Evolutionary conservation across 2,888 invertebrate genomes (phyloP), one percentile per base, ranked within the genome.

Genomic region (Eupeodes latifasciatus): DNA sequence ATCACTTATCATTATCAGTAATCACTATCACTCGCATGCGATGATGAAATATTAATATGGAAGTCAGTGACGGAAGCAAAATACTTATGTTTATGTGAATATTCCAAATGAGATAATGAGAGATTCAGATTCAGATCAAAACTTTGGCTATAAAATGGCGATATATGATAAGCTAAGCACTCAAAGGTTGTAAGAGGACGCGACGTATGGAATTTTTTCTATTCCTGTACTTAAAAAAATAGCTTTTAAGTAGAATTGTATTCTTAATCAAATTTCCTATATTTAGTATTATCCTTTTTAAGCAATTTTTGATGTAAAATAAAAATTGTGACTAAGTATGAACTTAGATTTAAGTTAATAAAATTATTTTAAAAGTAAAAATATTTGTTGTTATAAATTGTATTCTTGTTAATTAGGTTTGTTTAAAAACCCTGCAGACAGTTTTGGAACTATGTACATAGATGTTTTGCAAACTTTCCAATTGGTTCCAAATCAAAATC

Each of bases 51-150:
- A 36, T n/a, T 36, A 3, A 6, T 16, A 61, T 62, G 66, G 27
- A 71, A 44, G 9, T 27, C 36, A 44, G 36, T 51, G 40, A 16
- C 71, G 40, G 55, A 55, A 71, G 69, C 55, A 36, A 12, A 49
- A 34, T 3, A 0, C 40, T 40, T 40, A 40, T 66, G 12, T 5
- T 12, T 27, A 27, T 19, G 66, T 19, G 9, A 47, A 19, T 44
- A 40, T 40, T 64, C 4, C 0, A 27, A 19, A 11, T 4, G 36
- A 36, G 49, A 51, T 49, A 27, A 40, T 53, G 7, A 36, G 44
- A 71, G 16, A 57, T 9, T 27, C 55, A 10, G 19, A 19, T 66
- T 49, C 27, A 27, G 27, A 27, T 27, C 27, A 27, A 49, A 27
- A 57, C n/a, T 34, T n/a, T 49, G 27, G 10, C 49, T 51, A 19